Evolutionary conservation across 1,140 invertebrate genomes (phyloP), one percentile per base, ranked within the genome.

Genomic region (Popillia japonica): DNA sequence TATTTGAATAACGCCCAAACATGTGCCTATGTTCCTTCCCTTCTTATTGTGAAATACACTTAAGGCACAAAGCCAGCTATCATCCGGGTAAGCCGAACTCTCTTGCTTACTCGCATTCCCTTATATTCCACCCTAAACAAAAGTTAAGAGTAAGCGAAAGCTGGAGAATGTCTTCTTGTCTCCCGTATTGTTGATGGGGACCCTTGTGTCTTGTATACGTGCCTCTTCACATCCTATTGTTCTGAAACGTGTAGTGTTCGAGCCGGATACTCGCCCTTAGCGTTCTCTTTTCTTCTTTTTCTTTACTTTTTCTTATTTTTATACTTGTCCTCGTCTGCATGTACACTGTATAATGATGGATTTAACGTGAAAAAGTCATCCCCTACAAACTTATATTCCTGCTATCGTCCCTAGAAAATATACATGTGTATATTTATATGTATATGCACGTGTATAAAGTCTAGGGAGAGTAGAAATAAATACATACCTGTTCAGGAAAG

Each of bases 221-320:
- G 82, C 83, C 83, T 84, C 83, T 84, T 83, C 81, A 84, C 81
- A 81, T 83, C 82, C 72, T 83, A 84, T 84, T 84, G 83, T 84
- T 84, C 83, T 79, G 82, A 82, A 82, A 81, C 83, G 81, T 84
- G 82, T 80, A 82, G 79, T 78, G 80, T 81, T 74, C 72, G 41
- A 78, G 78, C 79, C 79, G 81, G 83, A 83, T 83, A 80, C 82
- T 83, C 80, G 83, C 83, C 82, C 82, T 83, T 79, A 81, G 83
- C 82, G 27, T 14, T 68, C 61, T 68, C 27, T 34, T 68, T 68
- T 68, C 61, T 68, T 22, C 61, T 68, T 68, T 23, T 68, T 68
- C 20, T 68, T 68, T 10, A 68, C 61, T 68, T 68, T 68, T 68
- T 68, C 61, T 68, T 68, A 68, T 68, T 68, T 68, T 68, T 34